Evolutionary conservation across 2,888 invertebrate species (phyloP).

Genomic region (Cephalotes varians): DNA sequence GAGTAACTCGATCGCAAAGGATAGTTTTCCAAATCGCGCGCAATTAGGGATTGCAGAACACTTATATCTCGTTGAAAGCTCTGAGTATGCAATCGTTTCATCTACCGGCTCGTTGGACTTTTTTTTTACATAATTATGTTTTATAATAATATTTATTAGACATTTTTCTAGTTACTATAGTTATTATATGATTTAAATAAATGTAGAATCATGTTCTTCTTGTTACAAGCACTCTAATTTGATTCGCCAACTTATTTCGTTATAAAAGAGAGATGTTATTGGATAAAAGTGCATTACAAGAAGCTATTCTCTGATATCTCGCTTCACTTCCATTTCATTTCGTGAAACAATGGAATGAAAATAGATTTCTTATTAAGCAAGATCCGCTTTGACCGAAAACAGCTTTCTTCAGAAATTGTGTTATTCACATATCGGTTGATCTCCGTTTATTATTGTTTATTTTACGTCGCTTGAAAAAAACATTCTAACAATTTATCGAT

Average conservation of each 20-base stretch:
- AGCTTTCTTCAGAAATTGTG: too few relatives aligned
- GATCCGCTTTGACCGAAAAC: too few relatives aligned
- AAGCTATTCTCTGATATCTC: background rate
- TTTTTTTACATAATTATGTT: too few relatives aligned
- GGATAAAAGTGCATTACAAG: background rate
- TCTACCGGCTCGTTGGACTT: background rate
- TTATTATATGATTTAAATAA: background rate
- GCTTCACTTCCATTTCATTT: background rate
- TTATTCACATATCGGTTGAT: too few relatives aligned
- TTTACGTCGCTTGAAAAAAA: too few relatives aligned
- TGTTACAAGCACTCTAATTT: constrained; percentile 20
- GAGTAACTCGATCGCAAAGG: background rate
- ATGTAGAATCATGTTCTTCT: background rate
- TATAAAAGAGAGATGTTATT: constrained; percentile 17
- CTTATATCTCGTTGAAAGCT: background rate
- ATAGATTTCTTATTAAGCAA: too few relatives aligned
- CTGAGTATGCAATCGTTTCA: background rate
- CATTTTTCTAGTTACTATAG: background rate
- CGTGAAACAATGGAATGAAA: background rate
- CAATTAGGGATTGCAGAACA: background rate
- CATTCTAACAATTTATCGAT: too few relatives aligned
- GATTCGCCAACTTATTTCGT: constrained; percentile 4
- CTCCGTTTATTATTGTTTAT: too few relatives aligned
- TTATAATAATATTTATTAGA: too few relatives aligned
- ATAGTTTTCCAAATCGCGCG: background rate